A percentile compares a stretch with the other conserved stretches of the same genome.
Evolutionary conservation across 2,113 vertebrate species (phyloP).

Genomic region (Cichladusa arquata): DNA sequence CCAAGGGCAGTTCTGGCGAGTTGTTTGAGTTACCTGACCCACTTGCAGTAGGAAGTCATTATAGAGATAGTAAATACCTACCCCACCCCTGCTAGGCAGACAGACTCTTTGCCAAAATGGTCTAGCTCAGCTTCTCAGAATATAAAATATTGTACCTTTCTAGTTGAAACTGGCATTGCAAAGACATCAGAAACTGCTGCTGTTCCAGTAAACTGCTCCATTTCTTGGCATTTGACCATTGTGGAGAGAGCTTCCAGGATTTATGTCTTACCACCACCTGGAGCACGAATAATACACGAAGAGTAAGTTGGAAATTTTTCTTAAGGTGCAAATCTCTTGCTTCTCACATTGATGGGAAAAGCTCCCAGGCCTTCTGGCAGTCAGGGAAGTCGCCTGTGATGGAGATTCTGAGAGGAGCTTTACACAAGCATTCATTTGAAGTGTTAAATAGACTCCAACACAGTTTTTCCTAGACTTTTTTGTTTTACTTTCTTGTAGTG

Average conservation of each 20-base stretch:
- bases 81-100: conserved; percentile 46
- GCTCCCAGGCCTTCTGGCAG: not conserved
- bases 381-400: not conserved
- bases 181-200: conserved; percentile 8
- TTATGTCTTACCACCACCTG: conserved; percentile 18
- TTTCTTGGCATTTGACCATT: not conserved
- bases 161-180: conserved; percentile 8
- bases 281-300: not conserved
- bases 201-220: conserved; percentile 38
- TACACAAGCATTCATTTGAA: not conserved
- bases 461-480: not conserved
- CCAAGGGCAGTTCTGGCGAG: conserved; percentile 16
- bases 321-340: not conserved
- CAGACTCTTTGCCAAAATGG: conserved; percentile 37
- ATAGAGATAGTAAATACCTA: conserved; percentile 49
- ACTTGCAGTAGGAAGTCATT: conserved; percentile 53
- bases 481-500: not conserved
- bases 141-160: conserved; percentile 9
- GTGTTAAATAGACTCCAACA: not conserved
- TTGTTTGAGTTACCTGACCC: conserved; percentile 45
- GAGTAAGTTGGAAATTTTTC: not conserved
- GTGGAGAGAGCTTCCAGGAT: conserved; percentile 20
- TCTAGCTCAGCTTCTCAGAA: not conserved
- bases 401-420: not conserved
- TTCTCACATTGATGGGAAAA: not conserved